Evolutionary conservation across 2,113 vertebrate species (phyloP).

Genomic region (Nanorana parkeri): DNA sequence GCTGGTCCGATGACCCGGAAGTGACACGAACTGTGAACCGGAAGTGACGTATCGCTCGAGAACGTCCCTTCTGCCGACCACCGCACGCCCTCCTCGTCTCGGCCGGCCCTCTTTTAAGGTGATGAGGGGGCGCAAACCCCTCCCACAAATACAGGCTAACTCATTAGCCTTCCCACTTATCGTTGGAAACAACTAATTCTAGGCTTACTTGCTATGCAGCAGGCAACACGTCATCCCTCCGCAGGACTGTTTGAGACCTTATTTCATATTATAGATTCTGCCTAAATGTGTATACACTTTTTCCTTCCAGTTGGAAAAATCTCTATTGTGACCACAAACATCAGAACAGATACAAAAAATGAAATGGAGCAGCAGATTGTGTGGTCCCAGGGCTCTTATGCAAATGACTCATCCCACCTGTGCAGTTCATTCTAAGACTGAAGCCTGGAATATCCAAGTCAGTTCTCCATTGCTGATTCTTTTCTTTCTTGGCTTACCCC

Average conservation of each 20-base stretch:
- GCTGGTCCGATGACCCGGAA: too few relatives aligned
- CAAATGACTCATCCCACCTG: constrained; percentile 52
- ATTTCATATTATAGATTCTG: constrained; percentile 39
- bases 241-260: constrained; percentile 5
- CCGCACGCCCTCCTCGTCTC: too few relatives aligned
- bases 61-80: too few relatives aligned
- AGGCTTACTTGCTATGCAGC: constrained; percentile 1
- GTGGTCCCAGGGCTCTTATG: constrained; percentile 36
- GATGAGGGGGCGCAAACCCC: too few relatives aligned
- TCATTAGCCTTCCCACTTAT: too few relatives aligned
- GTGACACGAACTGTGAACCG: too few relatives aligned
- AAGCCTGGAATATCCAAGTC: constrained; percentile 45
- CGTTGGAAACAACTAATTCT: constrained; percentile 15
- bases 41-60: too few relatives aligned
- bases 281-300: constrained; percentile 20
- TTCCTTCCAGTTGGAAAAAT: constrained; percentile 42
- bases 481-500: constrained; percentile 38
- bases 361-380: constrained; percentile 28
- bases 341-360: not conserved
- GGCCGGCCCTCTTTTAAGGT: too few relatives aligned
- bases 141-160: too few relatives aligned
- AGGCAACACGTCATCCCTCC: not conserved
- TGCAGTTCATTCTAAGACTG: constrained; percentile 39
- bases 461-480: constrained; percentile 21
- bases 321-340: constrained; percentile 25